These are phyloP conservation scores for Mythimna loreyi DNA, from an alignment of 2,888 invertebrate genomes.

Conservation along the genomic window DNA sequence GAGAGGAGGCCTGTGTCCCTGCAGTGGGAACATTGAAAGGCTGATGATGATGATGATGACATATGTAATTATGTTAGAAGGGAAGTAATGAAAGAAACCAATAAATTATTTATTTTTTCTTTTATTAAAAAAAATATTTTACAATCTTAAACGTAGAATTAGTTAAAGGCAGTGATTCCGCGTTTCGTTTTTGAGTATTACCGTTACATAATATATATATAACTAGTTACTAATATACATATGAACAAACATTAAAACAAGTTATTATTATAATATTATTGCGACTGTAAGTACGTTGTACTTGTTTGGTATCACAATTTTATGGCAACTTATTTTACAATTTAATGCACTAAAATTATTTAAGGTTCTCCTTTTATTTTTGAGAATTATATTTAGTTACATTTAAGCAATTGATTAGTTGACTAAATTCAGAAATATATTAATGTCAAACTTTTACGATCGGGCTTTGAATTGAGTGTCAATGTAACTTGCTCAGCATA, in stretches of 20 bases:
- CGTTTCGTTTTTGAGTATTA: slow-evolving; percentile 85
- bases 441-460: not conserved
- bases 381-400: not conserved
- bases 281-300: slow-evolving; percentile 66
- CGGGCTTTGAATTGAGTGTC: not conserved
- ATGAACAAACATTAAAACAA: slow-evolving; percentile 66
- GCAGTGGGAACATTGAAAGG: too few species aligned
- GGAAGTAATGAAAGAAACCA: not conserved
- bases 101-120: slow-evolving; percentile 51
- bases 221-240: slow-evolving; percentile 65
- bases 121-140: slow-evolving; percentile 76
- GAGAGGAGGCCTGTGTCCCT: too few species aligned
- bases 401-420: slow-evolving; percentile 13
- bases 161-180: slow-evolving; percentile 87
- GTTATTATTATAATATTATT: slow-evolving; percentile 61
- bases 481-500: not conserved
- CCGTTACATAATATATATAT: slow-evolving; percentile 64
- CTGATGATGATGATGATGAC: too few species aligned
- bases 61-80: too few species aligned
- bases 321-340: slow-evolving; percentile 80
- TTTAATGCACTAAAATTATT: slow-evolving; percentile 53
- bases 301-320: slow-evolving; percentile 87
- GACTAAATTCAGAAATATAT: slow-evolving; percentile 2
- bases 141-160: slow-evolving; percentile 82
- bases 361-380: not conserved